Conservation (phyloP, 2,113 vertebrate genomes). For the Takifugu flavidus region DNA sequence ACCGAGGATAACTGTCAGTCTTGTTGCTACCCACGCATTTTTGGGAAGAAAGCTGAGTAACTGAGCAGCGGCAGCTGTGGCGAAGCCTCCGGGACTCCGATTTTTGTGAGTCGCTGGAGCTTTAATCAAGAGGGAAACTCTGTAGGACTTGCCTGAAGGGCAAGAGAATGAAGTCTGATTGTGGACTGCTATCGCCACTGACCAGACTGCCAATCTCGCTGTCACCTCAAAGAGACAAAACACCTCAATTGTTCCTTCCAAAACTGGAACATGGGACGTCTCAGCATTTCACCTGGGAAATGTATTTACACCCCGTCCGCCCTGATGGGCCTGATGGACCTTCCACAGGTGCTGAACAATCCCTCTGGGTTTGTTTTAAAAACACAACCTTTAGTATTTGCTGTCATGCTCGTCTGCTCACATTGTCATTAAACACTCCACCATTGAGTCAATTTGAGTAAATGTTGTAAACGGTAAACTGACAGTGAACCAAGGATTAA, state of each 20-base stretch:
- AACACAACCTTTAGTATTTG: too few species aligned
- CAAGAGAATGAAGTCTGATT: slow-evolving; percentile 47
- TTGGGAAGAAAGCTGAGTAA: slow-evolving; percentile 30
- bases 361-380: slow-evolving; percentile 10
- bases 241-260: slow-evolving; percentile 30
- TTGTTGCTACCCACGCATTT: slow-evolving; percentile 14
- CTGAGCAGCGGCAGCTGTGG: slow-evolving; percentile 61
- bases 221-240: slow-evolving; percentile 21
- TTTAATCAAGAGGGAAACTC: slow-evolving; percentile 55
- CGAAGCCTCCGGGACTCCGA: slow-evolving; percentile 44
- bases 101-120: slow-evolving; percentile 51
- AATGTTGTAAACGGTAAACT: too few species aligned
- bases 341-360: neutral
- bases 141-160: slow-evolving; percentile 43
- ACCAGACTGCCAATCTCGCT: slow-evolving; percentile 30
- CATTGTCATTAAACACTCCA: too few species aligned
- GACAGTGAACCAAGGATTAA: neutral
- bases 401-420: too few species aligned
- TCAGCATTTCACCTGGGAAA: slow-evolving; percentile 18
- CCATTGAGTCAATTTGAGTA: too few species aligned
- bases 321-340: slow-evolving; percentile 16
- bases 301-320: slow-evolving; percentile 2
- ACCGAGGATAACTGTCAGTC: slow-evolving; percentile 31
- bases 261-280: slow-evolving; percentile 17
- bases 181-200: slow-evolving; percentile 36